Evolutionary conservation across 2,113 vertebrate genomes (phyloP).

Genomic region (Odocoileus hemionus): DNA sequence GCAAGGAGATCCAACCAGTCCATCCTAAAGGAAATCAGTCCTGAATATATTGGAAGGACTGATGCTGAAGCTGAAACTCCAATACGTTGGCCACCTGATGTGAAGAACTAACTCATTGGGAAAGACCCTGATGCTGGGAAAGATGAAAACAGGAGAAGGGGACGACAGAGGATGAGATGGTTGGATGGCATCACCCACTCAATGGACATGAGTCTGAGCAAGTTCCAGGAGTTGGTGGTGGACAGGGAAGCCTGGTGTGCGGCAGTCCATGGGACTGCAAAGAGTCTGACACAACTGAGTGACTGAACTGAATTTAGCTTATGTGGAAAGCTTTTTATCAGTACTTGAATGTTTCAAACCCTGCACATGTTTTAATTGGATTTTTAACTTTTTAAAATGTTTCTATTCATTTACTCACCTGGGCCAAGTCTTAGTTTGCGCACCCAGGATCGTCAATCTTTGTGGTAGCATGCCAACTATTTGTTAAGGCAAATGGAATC

Average conservation of each 20-base stretch:
- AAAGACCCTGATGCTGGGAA: neutral
- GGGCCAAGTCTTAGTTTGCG: neutral
- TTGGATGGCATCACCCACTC: neutral
- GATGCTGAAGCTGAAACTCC: neutral
- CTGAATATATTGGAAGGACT: neutral
- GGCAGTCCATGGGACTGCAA: neutral
- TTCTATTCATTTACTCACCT: neutral
- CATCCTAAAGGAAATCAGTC: neutral
- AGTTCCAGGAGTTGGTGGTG: neutral
- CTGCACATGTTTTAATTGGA: neutral
- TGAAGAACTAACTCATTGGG: neutral
- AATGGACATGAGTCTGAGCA: neutral
- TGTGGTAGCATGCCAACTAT: neutral
- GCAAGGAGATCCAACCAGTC: neutral
- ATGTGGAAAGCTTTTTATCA: neutral
- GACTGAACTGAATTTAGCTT: neutral
- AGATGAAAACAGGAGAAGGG: neutral
- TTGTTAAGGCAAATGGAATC: neutral
- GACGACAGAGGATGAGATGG: neutral
- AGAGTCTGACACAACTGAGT: neutral
- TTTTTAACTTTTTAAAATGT: neutral
- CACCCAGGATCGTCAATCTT: neutral
- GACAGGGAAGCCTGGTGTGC: neutral
- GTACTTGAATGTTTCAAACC: neutral
- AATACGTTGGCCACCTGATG: neutral